phyloP scores from a whole-genome alignment of 2,113 vertebrate species.

The Sylvietta virens region DNA sequence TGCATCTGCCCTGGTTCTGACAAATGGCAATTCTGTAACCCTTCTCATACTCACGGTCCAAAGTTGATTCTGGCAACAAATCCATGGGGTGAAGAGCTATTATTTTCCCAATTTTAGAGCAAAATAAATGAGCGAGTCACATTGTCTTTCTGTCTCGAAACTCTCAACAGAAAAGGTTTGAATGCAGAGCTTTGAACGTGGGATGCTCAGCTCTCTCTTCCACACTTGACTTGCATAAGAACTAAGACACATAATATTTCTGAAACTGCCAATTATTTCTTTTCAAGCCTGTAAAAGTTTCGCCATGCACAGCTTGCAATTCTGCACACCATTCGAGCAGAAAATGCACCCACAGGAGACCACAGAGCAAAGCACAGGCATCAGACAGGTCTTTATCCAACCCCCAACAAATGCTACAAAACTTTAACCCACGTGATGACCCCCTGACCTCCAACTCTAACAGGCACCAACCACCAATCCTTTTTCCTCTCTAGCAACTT shows the following conservation, averaged over 20 bases:
- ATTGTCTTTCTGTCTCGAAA: not conserved
- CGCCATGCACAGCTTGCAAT: not conserved
- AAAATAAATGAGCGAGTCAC: not conserved
- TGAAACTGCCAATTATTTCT: not conserved
- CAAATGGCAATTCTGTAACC: not conserved
- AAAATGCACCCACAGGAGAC: not conserved
- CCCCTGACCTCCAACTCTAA: not conserved
- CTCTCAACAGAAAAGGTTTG: not conserved
- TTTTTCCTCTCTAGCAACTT: not conserved
- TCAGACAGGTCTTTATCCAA: not conserved
- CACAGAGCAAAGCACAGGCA: not conserved
- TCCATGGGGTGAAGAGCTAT: not conserved
- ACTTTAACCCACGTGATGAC: accelerated
- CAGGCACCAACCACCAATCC: not conserved
- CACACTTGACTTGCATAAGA: not conserved
- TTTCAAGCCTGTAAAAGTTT: not conserved
- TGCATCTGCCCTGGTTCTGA: not conserved
- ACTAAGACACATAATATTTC: not conserved
- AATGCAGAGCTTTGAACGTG: not conserved
- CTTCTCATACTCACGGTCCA: not conserved
- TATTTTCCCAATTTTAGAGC: not conserved
- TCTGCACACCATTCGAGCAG: not conserved
- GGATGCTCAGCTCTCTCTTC: not conserved
- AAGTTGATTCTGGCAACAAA: not conserved
- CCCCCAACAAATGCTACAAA: not conserved